Evolutionary conservation across 2,888 invertebrate genomes (phyloP), one percentile per base, ranked within the genome.

Genomic region (Leucophenga maculata): DNA sequence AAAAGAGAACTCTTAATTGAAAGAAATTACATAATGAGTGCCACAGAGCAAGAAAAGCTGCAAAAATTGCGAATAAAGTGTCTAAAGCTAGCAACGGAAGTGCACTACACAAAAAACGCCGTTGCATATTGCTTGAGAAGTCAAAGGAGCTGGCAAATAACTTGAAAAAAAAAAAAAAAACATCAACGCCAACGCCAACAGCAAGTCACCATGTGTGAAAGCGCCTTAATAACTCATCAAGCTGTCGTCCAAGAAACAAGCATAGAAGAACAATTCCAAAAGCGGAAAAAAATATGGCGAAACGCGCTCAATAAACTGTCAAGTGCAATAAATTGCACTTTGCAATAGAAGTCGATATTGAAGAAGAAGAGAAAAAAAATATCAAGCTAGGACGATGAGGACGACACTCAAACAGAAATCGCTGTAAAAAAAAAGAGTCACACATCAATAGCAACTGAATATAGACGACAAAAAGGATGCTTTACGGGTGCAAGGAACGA

Each of bases 231-330:
- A 50, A 50, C 50, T 16, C 50, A 50, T 50, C 50, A 50, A 50
- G 50, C 50, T 50, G 50, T 16, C 50, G 18, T n/a, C 39, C 18
- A 50, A 50, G 50, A 50, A 14, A 50, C 11, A 50, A 18, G 50
- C 18, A 50, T 50, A 50, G n/a, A n/a, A 50, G 50, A 50, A n/a
- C 50, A 50, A 50, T 11, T 14, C 13, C 50, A 50, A 50, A 18
- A 16, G 1, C n/a, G 6, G 39, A 39, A 39, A 39, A 11, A 39
- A 39, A 39, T 6, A 11, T 11, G 39, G 39, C 3, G 11, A n/a
- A 18, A 50, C 39, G 20, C 13, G 62, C 62, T 64, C 62, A 64
- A 64, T 64, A 48, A 64, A 64, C n/a, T 64, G 62, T 64, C 62
- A 64, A 64, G 46, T 13, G 62, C 46, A 64, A 64, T 64, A 64